These are phyloP conservation scores for Lampris incognitus DNA, from an alignment of 2,113 vertebrate species.

Conservation along the genomic window DNA sequence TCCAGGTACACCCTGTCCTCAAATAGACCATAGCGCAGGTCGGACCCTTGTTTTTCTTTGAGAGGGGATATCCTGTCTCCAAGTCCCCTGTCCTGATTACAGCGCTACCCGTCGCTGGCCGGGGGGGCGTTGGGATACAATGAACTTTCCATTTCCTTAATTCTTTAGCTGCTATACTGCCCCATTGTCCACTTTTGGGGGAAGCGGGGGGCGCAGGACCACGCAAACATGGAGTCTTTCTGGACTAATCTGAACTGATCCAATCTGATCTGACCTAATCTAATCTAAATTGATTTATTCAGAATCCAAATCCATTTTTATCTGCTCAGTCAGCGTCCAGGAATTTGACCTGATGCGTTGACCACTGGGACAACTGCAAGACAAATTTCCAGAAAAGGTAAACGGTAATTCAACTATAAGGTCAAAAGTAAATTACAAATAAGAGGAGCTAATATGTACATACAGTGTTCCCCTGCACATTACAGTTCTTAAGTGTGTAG, in stretches of 20 bases:
- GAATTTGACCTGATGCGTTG: too few species aligned
- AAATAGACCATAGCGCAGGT: constrained; percentile 56
- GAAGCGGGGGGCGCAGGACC: not conserved
- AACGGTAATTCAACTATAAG: too few species aligned
- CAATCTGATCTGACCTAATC: not conserved
- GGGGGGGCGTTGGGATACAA: not conserved
- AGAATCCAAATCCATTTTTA: too few species aligned
- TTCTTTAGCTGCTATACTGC: not conserved
- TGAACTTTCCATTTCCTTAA: constrained; percentile 71
- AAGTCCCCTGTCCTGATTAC: constrained; percentile 34
- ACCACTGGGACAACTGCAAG: too few species aligned
- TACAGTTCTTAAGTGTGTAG: too few species aligned
- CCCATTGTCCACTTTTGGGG: constrained; percentile 37
- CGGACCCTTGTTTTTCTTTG: constrained; percentile 52
- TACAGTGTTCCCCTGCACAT: too few species aligned
- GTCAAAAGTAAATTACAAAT: too few species aligned
- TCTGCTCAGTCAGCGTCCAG: too few species aligned
- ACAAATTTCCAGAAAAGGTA: too few species aligned
- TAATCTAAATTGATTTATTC: too few species aligned
- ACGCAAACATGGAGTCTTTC: constrained; percentile 3
- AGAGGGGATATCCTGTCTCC: constrained; percentile 68
- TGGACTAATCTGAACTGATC: not conserved
- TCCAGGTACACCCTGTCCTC: constrained; percentile 8
- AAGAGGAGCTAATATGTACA: too few species aligned
- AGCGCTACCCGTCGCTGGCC: not conserved